Percentiles rank a stretch among this genome's conserved stretches.
phyloP scores from a whole-genome alignment of 2,113 vertebrate species.

The Rhinolophus sinicus region DNA sequence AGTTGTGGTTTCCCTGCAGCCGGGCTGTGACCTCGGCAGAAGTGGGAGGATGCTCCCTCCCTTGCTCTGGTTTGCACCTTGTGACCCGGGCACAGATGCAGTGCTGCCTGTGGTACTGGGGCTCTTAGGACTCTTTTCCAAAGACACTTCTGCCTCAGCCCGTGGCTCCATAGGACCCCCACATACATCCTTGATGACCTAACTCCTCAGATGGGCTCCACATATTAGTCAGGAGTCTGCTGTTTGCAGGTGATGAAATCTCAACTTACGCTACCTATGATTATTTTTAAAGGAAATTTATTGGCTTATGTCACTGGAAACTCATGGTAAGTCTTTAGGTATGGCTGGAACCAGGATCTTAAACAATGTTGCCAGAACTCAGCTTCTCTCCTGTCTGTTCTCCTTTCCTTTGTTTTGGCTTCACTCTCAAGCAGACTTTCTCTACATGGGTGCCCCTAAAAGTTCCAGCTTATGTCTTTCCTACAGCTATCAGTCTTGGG shows the following conservation, averaged over 20 bases:
- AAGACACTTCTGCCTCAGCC: neutral
- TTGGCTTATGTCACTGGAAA: neutral
- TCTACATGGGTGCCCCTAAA: neutral
- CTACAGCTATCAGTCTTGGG: neutral
- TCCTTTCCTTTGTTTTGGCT: neutral
- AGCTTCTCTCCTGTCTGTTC: neutral
- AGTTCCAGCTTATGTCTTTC: neutral
- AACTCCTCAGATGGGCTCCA: neutral
- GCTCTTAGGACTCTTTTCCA: neutral
- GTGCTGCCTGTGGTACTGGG: neutral
- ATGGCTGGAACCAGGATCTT: neutral
- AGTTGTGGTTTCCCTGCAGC: neutral
- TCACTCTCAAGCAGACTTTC: neutral
- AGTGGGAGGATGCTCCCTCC: neutral
- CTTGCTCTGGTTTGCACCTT: neutral
- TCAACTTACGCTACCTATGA: neutral
- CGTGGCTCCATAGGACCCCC: neutral
- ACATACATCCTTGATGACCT: neutral
- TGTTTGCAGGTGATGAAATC: neutral
- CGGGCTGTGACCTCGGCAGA: neutral
- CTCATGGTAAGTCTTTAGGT: neutral
- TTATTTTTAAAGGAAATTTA: neutral
- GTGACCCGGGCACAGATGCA: neutral
- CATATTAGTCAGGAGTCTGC: neutral
- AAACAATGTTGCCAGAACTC: neutral